These are phyloP conservation scores for Horisme vitalbata DNA, from an alignment of 2,888 invertebrate species.

Conservation along the genomic window DNA sequence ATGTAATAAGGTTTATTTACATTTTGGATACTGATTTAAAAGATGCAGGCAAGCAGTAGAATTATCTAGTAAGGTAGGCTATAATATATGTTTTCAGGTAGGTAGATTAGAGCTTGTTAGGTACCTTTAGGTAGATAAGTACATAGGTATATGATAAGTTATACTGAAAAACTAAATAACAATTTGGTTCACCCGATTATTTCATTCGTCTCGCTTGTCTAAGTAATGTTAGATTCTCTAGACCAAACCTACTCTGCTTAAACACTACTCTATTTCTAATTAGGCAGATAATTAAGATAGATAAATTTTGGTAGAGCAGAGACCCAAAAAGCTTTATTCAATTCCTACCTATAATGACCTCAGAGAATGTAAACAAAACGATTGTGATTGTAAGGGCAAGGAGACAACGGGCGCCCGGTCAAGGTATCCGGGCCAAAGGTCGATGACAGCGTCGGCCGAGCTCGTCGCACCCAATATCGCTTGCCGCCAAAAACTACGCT, in stretches of 20 bases:
- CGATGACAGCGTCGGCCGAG: conserved; percentile 67
- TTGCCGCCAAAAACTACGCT: conserved; percentile 56
- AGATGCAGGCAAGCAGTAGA: too few species aligned
- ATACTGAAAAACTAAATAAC: neutral
- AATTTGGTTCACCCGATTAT: too few species aligned
- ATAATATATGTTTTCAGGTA: too few species aligned
- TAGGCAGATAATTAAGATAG: too few species aligned
- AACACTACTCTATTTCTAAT: neutral
- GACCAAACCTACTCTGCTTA: neutral
- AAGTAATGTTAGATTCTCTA: neutral
- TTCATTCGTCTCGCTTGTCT: neutral
- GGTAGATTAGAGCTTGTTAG: neutral
- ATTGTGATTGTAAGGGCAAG: conserved; percentile 65
- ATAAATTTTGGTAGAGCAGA: too few species aligned
- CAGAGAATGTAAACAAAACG: conserved; percentile 64
- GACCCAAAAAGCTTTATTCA: neutral
- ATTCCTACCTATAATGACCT: conserved; percentile 15
- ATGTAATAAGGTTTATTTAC: too few species aligned
- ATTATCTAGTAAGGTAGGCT: too few species aligned
- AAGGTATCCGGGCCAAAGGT: conserved; percentile 82
- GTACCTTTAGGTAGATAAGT: neutral
- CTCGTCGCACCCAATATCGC: conserved; percentile 43
- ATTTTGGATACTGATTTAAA: too few species aligned
- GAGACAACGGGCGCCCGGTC: conserved; percentile 76
- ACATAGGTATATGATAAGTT: neutral